Evolutionary conservation across 2,113 vertebrate species (phyloP).

Genomic region (Gymnarchus niloticus): DNA sequence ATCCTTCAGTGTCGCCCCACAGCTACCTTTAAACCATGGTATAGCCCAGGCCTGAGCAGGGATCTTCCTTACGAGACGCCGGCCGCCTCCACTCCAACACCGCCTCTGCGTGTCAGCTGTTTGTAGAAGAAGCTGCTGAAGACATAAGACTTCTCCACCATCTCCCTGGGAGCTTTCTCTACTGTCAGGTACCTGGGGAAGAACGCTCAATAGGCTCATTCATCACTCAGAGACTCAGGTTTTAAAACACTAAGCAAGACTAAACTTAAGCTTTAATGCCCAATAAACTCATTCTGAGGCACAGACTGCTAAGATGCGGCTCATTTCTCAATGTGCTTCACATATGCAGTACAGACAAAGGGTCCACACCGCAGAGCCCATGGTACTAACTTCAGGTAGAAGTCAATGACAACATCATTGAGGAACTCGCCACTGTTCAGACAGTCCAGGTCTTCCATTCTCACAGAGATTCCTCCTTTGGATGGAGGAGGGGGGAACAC

Average conservation of each 20-base stretch:
- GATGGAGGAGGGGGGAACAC: constrained; percentile 89
- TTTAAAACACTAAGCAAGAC: neutral
- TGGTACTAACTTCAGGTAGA: constrained; percentile 98
- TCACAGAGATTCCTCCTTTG: constrained; percentile 87
- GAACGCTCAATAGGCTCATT: neutral
- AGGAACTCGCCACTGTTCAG: constrained; percentile 83
- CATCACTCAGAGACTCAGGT: too few species aligned
- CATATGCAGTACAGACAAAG: too few species aligned
- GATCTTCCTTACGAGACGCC: constrained; percentile 74
- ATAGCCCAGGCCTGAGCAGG: neutral
- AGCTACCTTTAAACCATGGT: neutral
- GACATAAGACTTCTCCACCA: constrained; percentile 78
- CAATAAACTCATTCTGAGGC: too few species aligned
- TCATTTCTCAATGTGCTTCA: too few species aligned
- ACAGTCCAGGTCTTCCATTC: constrained; percentile 82
- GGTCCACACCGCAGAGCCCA: too few species aligned
- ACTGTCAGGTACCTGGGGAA: constrained; percentile 73
- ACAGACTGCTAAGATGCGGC: too few species aligned
- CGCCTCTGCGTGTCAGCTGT: constrained; percentile 86
- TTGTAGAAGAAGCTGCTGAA: constrained; percentile 97
- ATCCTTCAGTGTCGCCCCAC: neutral
- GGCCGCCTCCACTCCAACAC: constrained; percentile 68
- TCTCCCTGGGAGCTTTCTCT: constrained; percentile 68
- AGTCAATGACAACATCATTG: constrained; percentile 97
- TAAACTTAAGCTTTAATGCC: too few species aligned